Evolutionary conservation across 2,888 invertebrate genomes (phyloP).

Genomic region (Hecatera dysodea): DNA sequence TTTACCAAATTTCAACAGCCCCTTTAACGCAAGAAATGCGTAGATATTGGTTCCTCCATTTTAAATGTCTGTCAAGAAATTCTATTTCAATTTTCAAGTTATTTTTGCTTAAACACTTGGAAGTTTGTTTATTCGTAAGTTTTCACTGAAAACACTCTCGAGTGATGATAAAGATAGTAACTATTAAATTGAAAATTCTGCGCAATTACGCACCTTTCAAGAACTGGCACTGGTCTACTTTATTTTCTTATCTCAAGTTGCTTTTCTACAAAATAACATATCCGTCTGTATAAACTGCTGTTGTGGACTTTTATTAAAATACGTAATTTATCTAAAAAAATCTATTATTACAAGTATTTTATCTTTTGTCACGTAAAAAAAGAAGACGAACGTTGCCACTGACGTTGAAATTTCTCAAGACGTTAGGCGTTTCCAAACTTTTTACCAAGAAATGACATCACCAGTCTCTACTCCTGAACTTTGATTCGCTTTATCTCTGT

Average conservation of each 20-base stretch:
- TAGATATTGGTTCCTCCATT: not conserved
- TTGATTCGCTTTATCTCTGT: no score
- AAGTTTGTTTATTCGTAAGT: slow-evolving; percentile 5
- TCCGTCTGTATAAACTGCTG: no score
- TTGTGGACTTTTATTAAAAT: no score
- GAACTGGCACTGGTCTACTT: not conserved
- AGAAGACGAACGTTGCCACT: no score
- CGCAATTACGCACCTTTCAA: not conserved
- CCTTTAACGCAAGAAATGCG: not conserved
- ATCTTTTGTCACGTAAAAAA: no score
- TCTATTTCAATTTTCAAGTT: slow-evolving; percentile 9
- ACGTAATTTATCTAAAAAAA: no score
- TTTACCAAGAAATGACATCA: no score
- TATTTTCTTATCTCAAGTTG: not conserved
- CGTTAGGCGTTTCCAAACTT: no score
- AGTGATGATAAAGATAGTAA: not conserved
- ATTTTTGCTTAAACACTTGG: slow-evolving; percentile 14
- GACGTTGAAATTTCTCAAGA: no score
- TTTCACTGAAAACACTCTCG: slow-evolving; percentile 23
- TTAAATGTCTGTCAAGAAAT: not conserved
- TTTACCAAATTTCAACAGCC: not conserved
- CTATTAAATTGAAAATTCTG: not conserved
- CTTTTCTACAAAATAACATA: not conserved
- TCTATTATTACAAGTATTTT: no score
- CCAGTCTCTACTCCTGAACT: no score